phyloP scores from a whole-genome alignment of 2,888 invertebrate species.

The Theretra japonica region DNA sequence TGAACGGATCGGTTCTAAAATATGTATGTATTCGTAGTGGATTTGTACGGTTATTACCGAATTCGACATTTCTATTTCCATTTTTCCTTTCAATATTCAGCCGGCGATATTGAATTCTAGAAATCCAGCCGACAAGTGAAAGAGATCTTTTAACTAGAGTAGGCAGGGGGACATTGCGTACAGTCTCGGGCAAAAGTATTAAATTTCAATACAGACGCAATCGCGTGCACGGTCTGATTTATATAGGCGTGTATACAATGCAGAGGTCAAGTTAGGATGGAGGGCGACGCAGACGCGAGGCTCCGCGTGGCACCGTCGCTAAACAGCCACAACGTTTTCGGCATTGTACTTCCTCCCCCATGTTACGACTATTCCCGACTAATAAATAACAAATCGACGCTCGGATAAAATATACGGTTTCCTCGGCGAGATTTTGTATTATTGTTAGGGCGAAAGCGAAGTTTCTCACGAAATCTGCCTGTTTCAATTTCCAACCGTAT shows the following conservation, averaged over 20 bases:
- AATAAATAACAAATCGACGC: slow-evolving; percentile 84
- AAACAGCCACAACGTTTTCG: slow-evolving; percentile 80
- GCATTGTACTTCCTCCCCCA: slow-evolving; percentile 76
- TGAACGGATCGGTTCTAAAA: too few relatives aligned
- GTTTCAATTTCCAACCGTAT: slow-evolving; percentile 57
- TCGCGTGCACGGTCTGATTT: slow-evolving; percentile 7
- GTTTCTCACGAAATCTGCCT: slow-evolving; percentile 60
- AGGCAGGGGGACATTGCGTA: not conserved
- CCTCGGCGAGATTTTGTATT: slow-evolving; percentile 72
- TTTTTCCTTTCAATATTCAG: not conserved
- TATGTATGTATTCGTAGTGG: not conserved
- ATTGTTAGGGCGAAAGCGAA: slow-evolving; percentile 61
- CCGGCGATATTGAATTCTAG: slow-evolving; percentile 1
- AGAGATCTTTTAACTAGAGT: slow-evolving; percentile 57
- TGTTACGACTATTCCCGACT: slow-evolving; percentile 82
- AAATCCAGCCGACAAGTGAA: not conserved
- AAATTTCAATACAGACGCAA: slow-evolving; percentile 19
- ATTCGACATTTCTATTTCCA: not conserved
- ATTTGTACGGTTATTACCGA: not conserved
- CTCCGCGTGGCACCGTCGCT: slow-evolving; percentile 75
- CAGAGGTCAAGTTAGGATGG: slow-evolving; percentile 65
- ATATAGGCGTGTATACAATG: slow-evolving; percentile 4
- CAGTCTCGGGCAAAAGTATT: not conserved
- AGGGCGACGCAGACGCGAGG: slow-evolving; percentile 64
- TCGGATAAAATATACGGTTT: slow-evolving; percentile 80